A percentile compares a stretch with the other conserved stretches of the same genome.
phyloP scores from a whole-genome alignment of 2,797 vertebrate genomes.

The Lagodon rhomboides region DNA sequence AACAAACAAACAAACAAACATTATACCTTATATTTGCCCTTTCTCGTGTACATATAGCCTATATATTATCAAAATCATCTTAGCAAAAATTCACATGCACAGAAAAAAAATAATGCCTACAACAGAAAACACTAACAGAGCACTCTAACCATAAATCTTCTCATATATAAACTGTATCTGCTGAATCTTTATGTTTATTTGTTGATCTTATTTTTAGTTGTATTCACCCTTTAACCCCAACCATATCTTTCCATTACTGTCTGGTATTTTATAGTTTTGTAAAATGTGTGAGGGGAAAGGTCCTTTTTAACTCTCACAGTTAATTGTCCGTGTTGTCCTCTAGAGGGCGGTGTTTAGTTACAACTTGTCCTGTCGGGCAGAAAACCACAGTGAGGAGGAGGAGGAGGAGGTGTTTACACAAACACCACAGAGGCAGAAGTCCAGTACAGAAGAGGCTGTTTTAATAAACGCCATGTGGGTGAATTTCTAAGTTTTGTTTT shows the following conservation, averaged over 20 bases:
- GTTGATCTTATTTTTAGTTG: background rate
- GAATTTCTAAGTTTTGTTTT: background rate
- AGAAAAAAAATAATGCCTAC: background rate
- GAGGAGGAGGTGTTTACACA: slow-evolving; percentile 9
- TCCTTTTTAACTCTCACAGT: background rate
- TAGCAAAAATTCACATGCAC: background rate
- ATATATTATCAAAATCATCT: too few species aligned
- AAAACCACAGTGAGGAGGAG: background rate
- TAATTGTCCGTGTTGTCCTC: slow-evolving; percentile 8
- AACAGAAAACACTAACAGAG: background rate
- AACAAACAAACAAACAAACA: too few species aligned
- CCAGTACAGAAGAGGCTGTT: background rate
- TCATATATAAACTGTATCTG: background rate
- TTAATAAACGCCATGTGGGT: background rate
- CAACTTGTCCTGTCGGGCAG: slow-evolving; percentile 4
- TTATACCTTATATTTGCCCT: too few species aligned
- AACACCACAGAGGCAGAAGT: slow-evolving; percentile 18
- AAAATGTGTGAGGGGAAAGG: too few species aligned
- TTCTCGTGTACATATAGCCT: too few species aligned
- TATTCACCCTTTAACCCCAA: background rate
- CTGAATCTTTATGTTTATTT: background rate
- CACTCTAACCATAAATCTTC: background rate
- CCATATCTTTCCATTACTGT: background rate
- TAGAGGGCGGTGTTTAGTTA: slow-evolving; percentile 55
- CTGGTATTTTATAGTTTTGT: background rate